A percentile compares a stretch with the other conserved stretches of the same genome.
Evolutionary conservation across 2,888 invertebrate genomes (phyloP).

Genomic region (Eristalis tenax): DNA sequence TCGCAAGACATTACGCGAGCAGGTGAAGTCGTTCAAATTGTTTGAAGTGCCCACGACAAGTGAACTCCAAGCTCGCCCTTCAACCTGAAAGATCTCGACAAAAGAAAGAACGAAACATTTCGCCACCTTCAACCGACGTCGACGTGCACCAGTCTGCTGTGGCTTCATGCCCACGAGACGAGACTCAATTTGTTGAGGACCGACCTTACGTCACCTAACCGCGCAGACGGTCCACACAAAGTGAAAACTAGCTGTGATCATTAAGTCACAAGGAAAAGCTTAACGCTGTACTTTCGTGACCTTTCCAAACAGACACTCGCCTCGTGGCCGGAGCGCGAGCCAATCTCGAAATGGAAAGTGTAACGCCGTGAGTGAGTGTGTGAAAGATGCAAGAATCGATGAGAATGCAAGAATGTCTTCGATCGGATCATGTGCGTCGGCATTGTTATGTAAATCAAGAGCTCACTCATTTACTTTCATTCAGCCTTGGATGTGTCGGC

Average conservation of each 20-base stretch:
- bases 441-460: slow-evolving; percentile 46
- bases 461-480: slow-evolving; percentile 47
- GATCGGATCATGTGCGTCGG: slow-evolving; percentile 5
- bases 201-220: slow-evolving; percentile 7
- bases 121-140: not conserved
- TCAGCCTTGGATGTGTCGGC: slow-evolving; percentile 58
- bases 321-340: not conserved
- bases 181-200: not conserved
- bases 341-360: slow-evolving; percentile 45
- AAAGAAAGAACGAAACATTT: not conserved
- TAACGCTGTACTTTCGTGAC: slow-evolving; percentile 2
- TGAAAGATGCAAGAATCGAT: slow-evolving; percentile 26
- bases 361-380: slow-evolving; percentile 4
- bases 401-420: slow-evolving; percentile 37
- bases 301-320: not conserved
- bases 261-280: not conserved
- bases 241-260: not conserved
- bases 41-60: not conserved
- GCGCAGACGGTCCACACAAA: not conserved
- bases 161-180: not conserved
- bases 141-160: not conserved
- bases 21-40: not conserved
- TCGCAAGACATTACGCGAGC: not conserved
- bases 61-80: not conserved
- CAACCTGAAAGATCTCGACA: not conserved